These are phyloP conservation scores for Acanthoscelides obtectus DNA, from an alignment of 2,888 invertebrate species.

Conservation along the genomic window DNA sequence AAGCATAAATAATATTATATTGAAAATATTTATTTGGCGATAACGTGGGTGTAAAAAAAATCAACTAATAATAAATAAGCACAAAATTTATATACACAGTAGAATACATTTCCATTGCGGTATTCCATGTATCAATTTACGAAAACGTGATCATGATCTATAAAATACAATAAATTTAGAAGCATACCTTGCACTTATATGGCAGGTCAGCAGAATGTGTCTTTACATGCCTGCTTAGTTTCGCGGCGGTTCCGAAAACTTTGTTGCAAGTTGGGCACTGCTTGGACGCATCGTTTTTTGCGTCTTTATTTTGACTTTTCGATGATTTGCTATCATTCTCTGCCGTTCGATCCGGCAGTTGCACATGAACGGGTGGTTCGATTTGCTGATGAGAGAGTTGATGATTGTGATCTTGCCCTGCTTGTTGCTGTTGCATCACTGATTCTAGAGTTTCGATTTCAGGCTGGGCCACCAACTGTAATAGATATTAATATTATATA, in stretches of 20 bases:
- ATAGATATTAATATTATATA: too few species aligned
- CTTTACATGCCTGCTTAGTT: conserved; percentile 46
- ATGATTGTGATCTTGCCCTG: background rate
- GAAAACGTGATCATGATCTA: too few species aligned
- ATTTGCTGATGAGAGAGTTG: background rate
- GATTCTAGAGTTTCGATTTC: conserved; percentile 15
- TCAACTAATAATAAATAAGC: too few species aligned
- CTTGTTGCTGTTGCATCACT: conserved; percentile 16
- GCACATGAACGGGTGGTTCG: background rate
- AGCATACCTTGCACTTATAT: conserved; percentile 43
- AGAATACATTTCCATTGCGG: too few species aligned
- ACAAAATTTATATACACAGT: too few species aligned
- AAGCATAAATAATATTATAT: too few species aligned
- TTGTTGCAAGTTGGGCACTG: conserved; percentile 44
- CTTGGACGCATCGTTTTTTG: conserved; percentile 30
- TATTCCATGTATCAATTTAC: too few species aligned
- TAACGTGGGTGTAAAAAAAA: too few species aligned
- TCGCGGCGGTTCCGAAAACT: conserved; percentile 41
- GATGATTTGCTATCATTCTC: conserved; percentile 7
- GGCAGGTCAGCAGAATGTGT: conserved; percentile 46
- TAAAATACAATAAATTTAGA: too few species aligned
- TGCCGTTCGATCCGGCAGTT: background rate
- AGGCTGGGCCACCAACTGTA: conserved; percentile 14
- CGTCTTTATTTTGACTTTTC: conserved; percentile 15
- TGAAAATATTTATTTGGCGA: too few species aligned